Conservation (phyloP, 2,888 invertebrate genomes). For the Macrosiphum euphorbiae region DNA sequence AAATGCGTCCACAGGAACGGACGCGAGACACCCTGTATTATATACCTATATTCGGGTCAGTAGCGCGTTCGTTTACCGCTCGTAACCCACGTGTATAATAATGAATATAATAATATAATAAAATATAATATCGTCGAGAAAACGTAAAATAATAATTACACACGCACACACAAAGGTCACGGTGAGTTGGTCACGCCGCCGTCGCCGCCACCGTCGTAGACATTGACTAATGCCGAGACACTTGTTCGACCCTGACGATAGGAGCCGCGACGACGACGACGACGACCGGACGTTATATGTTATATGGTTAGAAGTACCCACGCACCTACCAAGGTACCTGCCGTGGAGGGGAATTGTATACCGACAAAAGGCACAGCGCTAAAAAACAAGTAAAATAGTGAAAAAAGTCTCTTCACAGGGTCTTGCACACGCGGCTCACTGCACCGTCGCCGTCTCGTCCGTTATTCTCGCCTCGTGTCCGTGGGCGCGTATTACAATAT, state of each 20-base stretch:
- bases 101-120: background rate
- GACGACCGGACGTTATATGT: background rate
- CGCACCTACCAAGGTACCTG: background rate
- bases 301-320: background rate
- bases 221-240: conserved; percentile 50
- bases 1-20: background rate
- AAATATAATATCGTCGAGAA: background rate
- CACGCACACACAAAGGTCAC: conserved; percentile 56
- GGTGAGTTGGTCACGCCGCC: conserved; percentile 62
- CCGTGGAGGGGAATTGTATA: background rate
- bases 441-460: background rate
- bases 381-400: background rate
- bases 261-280: background rate
- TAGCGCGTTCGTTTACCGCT: conserved; percentile 37
- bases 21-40: background rate
- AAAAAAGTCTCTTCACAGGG: conserved; percentile 10
- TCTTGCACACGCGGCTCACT: background rate
- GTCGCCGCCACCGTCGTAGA: conserved; percentile 12
- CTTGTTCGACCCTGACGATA: conserved; percentile 61
- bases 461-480: background rate
- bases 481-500: background rate
- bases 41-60: conserved; percentile 39
- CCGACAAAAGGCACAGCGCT: conserved; percentile 16
- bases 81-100: background rate
- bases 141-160: conserved; percentile 42